Conservation (phyloP, 2,888 invertebrate genomes). For the Nebria brevicollis region DNA sequence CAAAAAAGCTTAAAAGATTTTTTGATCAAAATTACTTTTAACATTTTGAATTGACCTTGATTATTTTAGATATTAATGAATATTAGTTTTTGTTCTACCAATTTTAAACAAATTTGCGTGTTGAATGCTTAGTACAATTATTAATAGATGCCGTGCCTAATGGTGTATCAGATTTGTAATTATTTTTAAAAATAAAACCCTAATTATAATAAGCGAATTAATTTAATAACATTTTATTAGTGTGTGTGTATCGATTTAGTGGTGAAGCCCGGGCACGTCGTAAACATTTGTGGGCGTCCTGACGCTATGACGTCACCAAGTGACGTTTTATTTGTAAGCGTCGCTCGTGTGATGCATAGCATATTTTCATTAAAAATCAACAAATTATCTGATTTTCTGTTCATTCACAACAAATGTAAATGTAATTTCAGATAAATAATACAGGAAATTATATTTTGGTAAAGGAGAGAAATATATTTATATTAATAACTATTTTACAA, state of each 20-base stretch:
- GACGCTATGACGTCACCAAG: conserved; percentile 4
- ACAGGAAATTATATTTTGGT: too few species aligned
- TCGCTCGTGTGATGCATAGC: not conserved
- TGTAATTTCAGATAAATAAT: too few species aligned
- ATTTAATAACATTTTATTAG: not conserved
- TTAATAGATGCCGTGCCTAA: not conserved
- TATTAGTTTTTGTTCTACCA: not conserved
- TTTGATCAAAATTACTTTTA: not conserved
- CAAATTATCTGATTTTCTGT: not conserved
- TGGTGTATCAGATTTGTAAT: not conserved
- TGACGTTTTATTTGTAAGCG: not conserved
- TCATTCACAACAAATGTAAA: not conserved
- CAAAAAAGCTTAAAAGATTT: not conserved
- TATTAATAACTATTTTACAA: too few species aligned
- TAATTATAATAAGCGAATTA: too few species aligned
- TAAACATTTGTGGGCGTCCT: conserved; percentile 5
- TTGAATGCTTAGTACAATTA: not conserved
- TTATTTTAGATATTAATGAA: not conserved
- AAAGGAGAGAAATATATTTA: too few species aligned
- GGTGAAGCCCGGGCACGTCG: not conserved
- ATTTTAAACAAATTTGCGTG: too few species aligned
- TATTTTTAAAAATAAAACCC: too few species aligned
- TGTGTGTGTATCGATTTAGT: conserved; percentile 6
- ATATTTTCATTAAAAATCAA: not conserved
- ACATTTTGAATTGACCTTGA: not conserved